Evolutionary conservation across 2,797 vertebrate species (phyloP), one percentile per base, ranked within the genome.

Genomic region (Acanthis flammea): DNA sequence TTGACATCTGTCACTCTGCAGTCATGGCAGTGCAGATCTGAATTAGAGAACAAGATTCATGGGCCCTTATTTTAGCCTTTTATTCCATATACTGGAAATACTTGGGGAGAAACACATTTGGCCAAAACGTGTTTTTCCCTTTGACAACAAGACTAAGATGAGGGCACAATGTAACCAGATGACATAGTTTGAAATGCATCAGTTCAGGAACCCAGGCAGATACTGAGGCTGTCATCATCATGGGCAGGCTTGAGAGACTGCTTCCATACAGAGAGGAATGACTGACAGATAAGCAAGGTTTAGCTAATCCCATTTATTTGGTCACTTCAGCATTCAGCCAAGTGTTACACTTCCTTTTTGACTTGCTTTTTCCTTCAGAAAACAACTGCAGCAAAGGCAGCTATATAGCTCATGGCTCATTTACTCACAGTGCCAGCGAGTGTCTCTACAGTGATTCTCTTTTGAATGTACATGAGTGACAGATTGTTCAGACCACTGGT

Each of bases 1-100:
- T 94, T 97, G 95, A 96, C 86, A 95, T 87, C 74, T 92, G 83
- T 78, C 86, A 86, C 78, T 80, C 61, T 84, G 14, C 62, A 76
- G 16, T 92, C 45, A 44, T 70, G 41, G 76, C 35, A 86, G 65
- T 72, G 28, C 24, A 31, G 54, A 74, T 82, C 45, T 88, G 86
- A 54, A 73, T 82, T 53, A 48, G 44, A 96, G 76, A 96, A 77
- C 22, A 86, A 88, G 89, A 96, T 84, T 92, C 14, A 31, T 28
- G 44, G 76, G 54, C 21, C 12, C 22, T 53, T 94, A 37, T 88
- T 93, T 45, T 90, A 79, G 28, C n/a, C 61, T 92, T 41, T 89
- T 57, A 17, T 82, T 95, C 58, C 3, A 0, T 63, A 37, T 45
- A 63, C 31, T 51, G 58, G 27, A 71, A 78, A 4, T 39, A 61